Conservation (phyloP, 1,140 invertebrate species). For the Ostrea edulis region DNA sequence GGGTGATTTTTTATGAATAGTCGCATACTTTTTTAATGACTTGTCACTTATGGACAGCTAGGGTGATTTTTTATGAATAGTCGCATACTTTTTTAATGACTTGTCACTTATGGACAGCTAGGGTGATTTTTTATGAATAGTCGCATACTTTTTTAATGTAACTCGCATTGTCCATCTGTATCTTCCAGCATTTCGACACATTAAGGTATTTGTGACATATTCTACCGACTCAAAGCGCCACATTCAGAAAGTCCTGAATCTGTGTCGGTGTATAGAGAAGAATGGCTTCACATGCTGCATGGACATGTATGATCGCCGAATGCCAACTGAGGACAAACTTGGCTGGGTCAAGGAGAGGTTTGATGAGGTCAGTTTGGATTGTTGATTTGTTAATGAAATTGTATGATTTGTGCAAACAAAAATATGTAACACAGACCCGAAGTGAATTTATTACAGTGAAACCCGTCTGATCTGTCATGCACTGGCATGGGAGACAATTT, state of each 20-base stretch:
- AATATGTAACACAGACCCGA: too few species aligned
- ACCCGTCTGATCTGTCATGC: too few species aligned
- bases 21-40: too few species aligned
- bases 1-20: too few species aligned
- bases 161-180: background rate
- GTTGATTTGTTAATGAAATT: background rate
- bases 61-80: too few species aligned
- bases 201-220: conserved; percentile 75
- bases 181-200: conserved; percentile 69
- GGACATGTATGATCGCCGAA: conserved; percentile 65
- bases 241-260: conserved; percentile 66
- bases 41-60: too few species aligned
- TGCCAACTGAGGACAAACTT: conserved; percentile 54
- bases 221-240: conserved; percentile 68
- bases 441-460: too few species aligned
- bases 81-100: too few species aligned
- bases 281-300: conserved; percentile 73
- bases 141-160: background rate
- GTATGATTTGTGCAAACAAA: too few species aligned
- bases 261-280: conserved; percentile 72
- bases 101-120: too few species aligned
- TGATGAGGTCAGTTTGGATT: conserved; percentile 62
- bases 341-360: conserved; percentile 65
- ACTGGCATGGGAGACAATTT: too few species aligned
- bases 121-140: too few species aligned